Percentiles rank a stretch among this genome's conserved stretches.
phyloP scores from a whole-genome alignment of 92 coral and sea anemone species.

The Bergia sp. region DNA sequence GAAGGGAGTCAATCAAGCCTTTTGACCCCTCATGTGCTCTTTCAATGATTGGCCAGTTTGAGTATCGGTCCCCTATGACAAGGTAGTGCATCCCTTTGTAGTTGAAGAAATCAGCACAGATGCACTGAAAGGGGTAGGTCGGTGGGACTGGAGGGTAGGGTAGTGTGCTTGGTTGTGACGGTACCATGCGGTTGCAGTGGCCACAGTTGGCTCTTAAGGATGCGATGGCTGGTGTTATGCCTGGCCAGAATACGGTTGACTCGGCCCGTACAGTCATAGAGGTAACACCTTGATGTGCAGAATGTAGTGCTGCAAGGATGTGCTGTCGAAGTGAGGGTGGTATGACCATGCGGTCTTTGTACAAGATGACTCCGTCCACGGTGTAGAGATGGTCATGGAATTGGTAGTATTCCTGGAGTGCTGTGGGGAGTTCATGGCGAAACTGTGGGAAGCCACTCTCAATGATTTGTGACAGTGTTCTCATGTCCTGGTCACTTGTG shows the following conservation, averaged over 20 bases:
- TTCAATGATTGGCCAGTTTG: slow-evolving; percentile 76
- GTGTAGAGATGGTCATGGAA: slow-evolving; percentile 66
- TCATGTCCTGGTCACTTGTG: slow-evolving; percentile 11
- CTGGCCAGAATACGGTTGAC: slow-evolving; percentile 69
- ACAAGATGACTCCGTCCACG: slow-evolving; percentile 40
- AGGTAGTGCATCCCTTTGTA: slow-evolving; percentile 67
- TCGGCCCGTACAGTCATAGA: slow-evolving; percentile 65
- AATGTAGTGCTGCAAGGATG: slow-evolving; percentile 53
- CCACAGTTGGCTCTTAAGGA: slow-evolving; percentile 48
- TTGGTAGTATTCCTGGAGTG: slow-evolving; percentile 60
- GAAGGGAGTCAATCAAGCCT: slow-evolving; percentile 64
- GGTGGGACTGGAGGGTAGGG: slow-evolving; percentile 63
- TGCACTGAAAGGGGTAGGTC: slow-evolving; percentile 69
- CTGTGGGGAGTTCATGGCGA: slow-evolving; percentile 50
- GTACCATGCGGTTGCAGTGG: slow-evolving; percentile 73
- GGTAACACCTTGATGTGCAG: slow-evolving; percentile 72
- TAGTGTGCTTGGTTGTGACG: slow-evolving; percentile 74
- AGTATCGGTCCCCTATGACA: slow-evolving; percentile 69
- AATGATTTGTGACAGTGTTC: too few relatives aligned
- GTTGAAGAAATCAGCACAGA: too few relatives aligned
- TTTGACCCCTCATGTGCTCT: slow-evolving; percentile 59
- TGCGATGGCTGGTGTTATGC: slow-evolving; percentile 55
- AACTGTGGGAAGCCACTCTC: too few relatives aligned
- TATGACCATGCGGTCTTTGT: slow-evolving; percentile 59
- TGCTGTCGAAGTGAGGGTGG: slow-evolving; percentile 60